Percentiles rank a stretch among this genome's conserved stretches.
phyloP scores from a whole-genome alignment of 2,797 vertebrate species.

The Periophthalmus magnuspinnatus region DNA sequence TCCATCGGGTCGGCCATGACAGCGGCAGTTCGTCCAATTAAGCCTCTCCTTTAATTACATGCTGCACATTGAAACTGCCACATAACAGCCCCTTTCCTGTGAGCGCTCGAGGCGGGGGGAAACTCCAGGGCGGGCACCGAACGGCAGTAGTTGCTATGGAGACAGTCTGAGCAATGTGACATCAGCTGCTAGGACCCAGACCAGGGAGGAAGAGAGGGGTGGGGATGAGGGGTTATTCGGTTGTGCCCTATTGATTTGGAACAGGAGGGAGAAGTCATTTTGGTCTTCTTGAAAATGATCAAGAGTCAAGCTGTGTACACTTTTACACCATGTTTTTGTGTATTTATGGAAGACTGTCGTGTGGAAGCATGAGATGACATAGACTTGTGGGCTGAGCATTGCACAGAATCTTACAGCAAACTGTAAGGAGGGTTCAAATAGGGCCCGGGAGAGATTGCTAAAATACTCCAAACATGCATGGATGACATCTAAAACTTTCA shows the following conservation, averaged over 20 bases:
- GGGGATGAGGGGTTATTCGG: background rate
- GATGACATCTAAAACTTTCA: too few relatives aligned
- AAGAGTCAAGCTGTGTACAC: too few relatives aligned
- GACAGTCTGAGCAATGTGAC: background rate
- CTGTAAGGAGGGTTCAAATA: too few relatives aligned
- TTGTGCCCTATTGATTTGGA: background rate
- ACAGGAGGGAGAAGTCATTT: background rate
- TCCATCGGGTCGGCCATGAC: slow-evolving; percentile 30
- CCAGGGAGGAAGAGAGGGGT: background rate
- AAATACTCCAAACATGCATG: too few relatives aligned
- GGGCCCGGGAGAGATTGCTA: too few relatives aligned
- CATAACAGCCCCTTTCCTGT: slow-evolving; percentile 55
- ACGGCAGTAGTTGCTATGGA: slow-evolving; percentile 16
- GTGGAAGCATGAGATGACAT: too few relatives aligned
- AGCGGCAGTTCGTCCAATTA: slow-evolving; percentile 45
- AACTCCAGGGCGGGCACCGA: slow-evolving; percentile 47
- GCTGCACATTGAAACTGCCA: slow-evolving; percentile 46
- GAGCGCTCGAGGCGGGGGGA: slow-evolving; percentile 34
- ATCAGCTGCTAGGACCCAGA: background rate
- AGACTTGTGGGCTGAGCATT: too few relatives aligned
- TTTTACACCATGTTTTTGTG: too few relatives aligned
- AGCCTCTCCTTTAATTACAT: slow-evolving; percentile 56
- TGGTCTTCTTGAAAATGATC: background rate
- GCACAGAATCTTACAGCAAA: too few relatives aligned
- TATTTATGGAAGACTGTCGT: too few relatives aligned